Base-by-base conservation (phyloP, 2,113 vertebrate species). In the Pica pica region DNA sequence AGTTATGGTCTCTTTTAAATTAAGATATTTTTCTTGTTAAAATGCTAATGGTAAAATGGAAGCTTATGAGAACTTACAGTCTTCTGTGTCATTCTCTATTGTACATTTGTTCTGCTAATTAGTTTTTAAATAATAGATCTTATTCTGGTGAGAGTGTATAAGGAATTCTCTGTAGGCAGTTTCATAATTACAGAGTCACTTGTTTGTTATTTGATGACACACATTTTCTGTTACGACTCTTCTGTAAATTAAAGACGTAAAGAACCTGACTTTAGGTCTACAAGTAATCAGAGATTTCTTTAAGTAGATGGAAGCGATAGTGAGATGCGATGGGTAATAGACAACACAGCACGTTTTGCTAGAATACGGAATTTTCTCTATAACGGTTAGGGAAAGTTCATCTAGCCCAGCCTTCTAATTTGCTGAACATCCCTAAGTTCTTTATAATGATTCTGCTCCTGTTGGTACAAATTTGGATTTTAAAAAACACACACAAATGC, bases 121-220 rank as follows among this genome's bases (percentile, higher is more conserved):
- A 60, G 4, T 7, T 74, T 59, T 84, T 44, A 85, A 82, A 63
- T 53, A 89, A 65, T 69, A 16, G 39, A 46, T 60, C 80, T 59
- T 87, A 42, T 63, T 87, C 27, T 61, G 41, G 50, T 80, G 78
- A 93, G 57, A 83, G 16, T 50, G 26, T 77, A 16, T 61, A 67
- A 89, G 83, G 42, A 53, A 61, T 80, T 83, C 31, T 83, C 81
- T 90, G 52, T 65, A 94, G 71, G 61, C 82, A 87, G 23, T 41
- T 90, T 69, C 71, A 16, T 92, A 96, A 93, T 87, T 92, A 91
- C 42, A 83, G 91, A 95, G 91, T 89, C 55, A 30, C 28, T 94
- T 44, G 37, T 42, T 93, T 67, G 39, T 87, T 96, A 74, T 53
- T 69, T 93, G 57, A 41, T 24, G 35, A 30, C 53, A 81, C 44